Evolutionary conservation across 2,888 invertebrate genomes (phyloP), one percentile per base, ranked within the genome.

Genomic region (Epiblema foenella): DNA sequence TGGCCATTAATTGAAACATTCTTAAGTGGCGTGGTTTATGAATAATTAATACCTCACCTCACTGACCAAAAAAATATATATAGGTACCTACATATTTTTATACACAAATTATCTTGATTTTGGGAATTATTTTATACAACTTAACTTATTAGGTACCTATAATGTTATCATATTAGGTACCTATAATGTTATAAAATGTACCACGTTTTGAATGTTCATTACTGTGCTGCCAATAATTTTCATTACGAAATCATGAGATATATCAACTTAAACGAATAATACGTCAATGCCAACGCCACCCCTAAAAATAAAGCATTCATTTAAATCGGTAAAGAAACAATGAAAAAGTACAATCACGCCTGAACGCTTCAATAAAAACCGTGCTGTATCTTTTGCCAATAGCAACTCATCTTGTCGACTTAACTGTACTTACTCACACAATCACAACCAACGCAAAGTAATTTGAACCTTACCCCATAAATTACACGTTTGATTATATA

Each of bases 361-460:
- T 52, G 68, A 73, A 71, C 66, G 70, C 71, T 69, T 71, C 70
- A 68, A 69, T 67, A 66, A 58, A 46, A 68, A 62, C 62, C 77
- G 77, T 77, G 78, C 77, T 73, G 74, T 76, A 76, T 79, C 77
- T 74, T 68, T 60, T 69, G 65, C 70, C 60, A 68, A 69, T 68
- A 63, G 62, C 65, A 62, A 73, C 70, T 70, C 74, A 73, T 75
- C 73, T 65, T 74, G 68, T 73, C 68, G 69, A 75, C 71, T 69
- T 70, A 72, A 71, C 68, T 68, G 69, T 60, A 68, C 73, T 70
- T 59, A 65, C 70, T 33, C 66, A 59, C 52, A 70, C 54, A 54
- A 42, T 57, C 33, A 15, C 37, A 24, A 58, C 17, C 24, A 63
- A 17, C 12, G n/a, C 54, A 65, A 58, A 42, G 11, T n/a, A 60